These are phyloP conservation scores for Chelon labrosus DNA, from an alignment of 2,797 vertebrate genomes.

Conservation along the genomic window DNA sequence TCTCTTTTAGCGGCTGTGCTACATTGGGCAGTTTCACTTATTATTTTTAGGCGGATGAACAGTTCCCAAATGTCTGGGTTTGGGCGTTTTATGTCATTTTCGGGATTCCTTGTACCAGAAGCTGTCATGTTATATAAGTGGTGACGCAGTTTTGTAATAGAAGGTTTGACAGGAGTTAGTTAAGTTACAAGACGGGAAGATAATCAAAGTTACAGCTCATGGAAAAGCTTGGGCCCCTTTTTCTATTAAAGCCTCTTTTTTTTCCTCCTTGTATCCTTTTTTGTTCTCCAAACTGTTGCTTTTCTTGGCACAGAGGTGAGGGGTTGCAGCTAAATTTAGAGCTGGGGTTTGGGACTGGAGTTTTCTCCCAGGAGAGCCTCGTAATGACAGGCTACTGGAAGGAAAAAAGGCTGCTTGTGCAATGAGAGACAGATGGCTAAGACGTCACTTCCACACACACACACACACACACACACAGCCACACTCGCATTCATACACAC, in stretches of 20 bases:
- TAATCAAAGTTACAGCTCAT: conserved; percentile 5
- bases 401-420: conserved; percentile 39
- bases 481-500: conserved; percentile 8
- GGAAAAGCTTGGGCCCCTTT: conserved; percentile 34
- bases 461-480: conserved; percentile 3
- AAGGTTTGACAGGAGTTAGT: no score
- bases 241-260: conserved; percentile 32
- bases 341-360: conserved; percentile 25
- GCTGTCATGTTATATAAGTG: no score
- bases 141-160: no score
- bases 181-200: no score
- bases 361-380: conserved; percentile 51
- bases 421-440: conserved; percentile 67
- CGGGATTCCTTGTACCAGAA: no score
- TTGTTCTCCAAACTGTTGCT: conserved; percentile 54
- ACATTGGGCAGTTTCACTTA: no score
- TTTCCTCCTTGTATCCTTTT: conserved; percentile 7
- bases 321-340: conserved; percentile 67
- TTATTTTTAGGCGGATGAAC: no score
- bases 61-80: no score
- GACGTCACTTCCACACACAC: conserved; percentile 13
- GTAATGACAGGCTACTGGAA: conserved; percentile 72
- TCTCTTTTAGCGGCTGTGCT: no score
- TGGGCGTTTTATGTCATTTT: no score
- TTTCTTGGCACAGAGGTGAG: conserved; percentile 48